Evolutionary conservation across 2,113 vertebrate genomes (phyloP).

Genomic region (Zapornia atra): DNA sequence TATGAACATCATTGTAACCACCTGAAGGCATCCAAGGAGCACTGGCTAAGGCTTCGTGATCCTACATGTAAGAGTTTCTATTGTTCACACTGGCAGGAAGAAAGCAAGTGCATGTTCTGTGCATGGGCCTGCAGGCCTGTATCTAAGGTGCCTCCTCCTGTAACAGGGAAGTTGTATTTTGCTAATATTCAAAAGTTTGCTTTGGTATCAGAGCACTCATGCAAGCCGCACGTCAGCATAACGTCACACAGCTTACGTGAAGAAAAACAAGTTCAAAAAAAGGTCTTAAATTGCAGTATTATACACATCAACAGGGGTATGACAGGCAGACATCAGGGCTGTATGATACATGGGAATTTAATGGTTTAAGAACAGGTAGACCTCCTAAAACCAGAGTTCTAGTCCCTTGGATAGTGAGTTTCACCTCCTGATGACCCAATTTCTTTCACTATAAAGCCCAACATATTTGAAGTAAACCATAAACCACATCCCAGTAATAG

Average conservation of each 20-base stretch:
- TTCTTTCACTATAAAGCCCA: not conserved
- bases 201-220: not conserved
- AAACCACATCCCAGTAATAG: not conserved
- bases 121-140: accelerated
- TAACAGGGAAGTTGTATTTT: not conserved
- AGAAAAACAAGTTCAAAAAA: not conserved
- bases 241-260: not conserved
- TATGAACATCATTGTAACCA: not conserved
- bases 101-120: not conserved
- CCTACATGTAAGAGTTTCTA: not conserved
- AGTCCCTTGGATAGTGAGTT: not conserved
- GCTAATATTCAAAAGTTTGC: not conserved
- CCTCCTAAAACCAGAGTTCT: not conserved
- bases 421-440: not conserved
- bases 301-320: not conserved
- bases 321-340: not conserved
- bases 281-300: not conserved
- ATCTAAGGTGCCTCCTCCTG: not conserved
- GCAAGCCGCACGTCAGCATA: not conserved
- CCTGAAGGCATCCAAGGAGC: not conserved
- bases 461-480: not conserved
- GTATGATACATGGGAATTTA: not conserved
- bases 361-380: not conserved
- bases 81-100: not conserved
- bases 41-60: not conserved